A percentile compares a stretch with the other conserved stretches of the same genome.
These are phyloP conservation scores for Desmophyllum pertusum DNA, from an alignment of 92 coral and sea anemone species.

Conservation along the genomic window DNA sequence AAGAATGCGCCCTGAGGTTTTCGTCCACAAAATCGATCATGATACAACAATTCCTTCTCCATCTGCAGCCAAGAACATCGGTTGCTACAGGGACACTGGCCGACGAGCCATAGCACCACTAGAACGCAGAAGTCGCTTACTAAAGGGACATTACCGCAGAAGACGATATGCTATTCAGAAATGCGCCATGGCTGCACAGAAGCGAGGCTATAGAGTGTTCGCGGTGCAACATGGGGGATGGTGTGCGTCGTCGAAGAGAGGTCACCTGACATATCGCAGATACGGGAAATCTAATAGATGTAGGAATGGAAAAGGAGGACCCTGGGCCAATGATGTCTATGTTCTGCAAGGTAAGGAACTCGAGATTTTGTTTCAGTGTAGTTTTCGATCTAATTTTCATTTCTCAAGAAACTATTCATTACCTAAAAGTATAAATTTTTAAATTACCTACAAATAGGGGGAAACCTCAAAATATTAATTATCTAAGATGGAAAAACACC, in stretches of 20 bases:
- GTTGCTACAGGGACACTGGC: slow-evolving; percentile 45
- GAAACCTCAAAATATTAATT: too few relatives aligned
- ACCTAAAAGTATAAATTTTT: too few relatives aligned
- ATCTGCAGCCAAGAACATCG: too few relatives aligned
- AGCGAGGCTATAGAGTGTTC: slow-evolving; percentile 48
- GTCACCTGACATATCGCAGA: slow-evolving; percentile 39
- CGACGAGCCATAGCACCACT: slow-evolving; percentile 37
- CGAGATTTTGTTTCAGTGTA: neutral
- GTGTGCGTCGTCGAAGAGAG: slow-evolving; percentile 52
- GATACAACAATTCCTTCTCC: too few relatives aligned
- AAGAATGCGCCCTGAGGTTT: too few relatives aligned
- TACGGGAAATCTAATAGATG: slow-evolving; percentile 50
- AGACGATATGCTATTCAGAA: slow-evolving; percentile 51
- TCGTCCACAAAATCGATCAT: too few relatives aligned
- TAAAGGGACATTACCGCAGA: slow-evolving; percentile 34
- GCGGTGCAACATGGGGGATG: slow-evolving; percentile 58
- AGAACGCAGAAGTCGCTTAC: slow-evolving; percentile 37
- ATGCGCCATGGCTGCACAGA: slow-evolving; percentile 52
- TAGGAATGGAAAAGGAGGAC: slow-evolving; percentile 59
- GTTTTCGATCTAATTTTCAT: too few relatives aligned
- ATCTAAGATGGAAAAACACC: too few relatives aligned
- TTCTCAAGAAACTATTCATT: too few relatives aligned
- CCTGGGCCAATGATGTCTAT: slow-evolving; percentile 68
- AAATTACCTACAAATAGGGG: too few relatives aligned
- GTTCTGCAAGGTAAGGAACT: slow-evolving; percentile 39